Evolutionary conservation across 1,140 invertebrate genomes (phyloP), one percentile per base, ranked within the genome.

Genomic region (Drosophila ironensis): DNA sequence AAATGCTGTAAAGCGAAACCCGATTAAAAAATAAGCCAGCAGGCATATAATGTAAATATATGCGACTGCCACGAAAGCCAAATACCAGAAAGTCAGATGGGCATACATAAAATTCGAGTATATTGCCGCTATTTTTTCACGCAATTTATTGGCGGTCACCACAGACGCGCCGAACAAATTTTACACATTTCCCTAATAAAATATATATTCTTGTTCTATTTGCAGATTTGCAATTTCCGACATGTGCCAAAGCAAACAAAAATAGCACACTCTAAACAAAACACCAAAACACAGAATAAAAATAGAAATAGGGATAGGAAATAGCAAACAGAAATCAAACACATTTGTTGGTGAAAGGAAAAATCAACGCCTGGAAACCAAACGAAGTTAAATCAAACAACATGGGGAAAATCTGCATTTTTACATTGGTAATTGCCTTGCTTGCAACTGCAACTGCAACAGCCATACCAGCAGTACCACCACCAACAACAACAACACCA

Each of bases 351-450:
- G 19, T 20, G 7, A 2, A 17, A 17, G 19, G 5, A 24, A 35
- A 56, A 35, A 19, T 33, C 44, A 54, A 33, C 17, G 12, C 14
- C 19, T 12, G n/a, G 14, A 25, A 7, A 16, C 25, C 12, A 60
- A 46, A 56, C 20, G 16, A 38, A 28, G 35, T 38, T 16, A 38
- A 28, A 63, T 17, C 33, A 20, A 69, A 56, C 50, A 77, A 77
- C 77, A 82, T 82, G 78, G 42, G 64, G 45, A 88, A 86, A 86
- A 73, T 88, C 42, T 88, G 72, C 72, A 77, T 86, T 76, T 81
- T 86, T 67, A 81, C 69, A 77, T 73, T 77, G 72, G 63, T 76
- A 86, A 86, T 88, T 71, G 61, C 57, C 47, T 69, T 53, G 30
- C 57, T 59, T 44, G 56, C 54, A 11, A 50, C 40, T 9, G 42